Conservation (phyloP, 2,888 invertebrate species). For the Drosophila kokeensis region DNA sequence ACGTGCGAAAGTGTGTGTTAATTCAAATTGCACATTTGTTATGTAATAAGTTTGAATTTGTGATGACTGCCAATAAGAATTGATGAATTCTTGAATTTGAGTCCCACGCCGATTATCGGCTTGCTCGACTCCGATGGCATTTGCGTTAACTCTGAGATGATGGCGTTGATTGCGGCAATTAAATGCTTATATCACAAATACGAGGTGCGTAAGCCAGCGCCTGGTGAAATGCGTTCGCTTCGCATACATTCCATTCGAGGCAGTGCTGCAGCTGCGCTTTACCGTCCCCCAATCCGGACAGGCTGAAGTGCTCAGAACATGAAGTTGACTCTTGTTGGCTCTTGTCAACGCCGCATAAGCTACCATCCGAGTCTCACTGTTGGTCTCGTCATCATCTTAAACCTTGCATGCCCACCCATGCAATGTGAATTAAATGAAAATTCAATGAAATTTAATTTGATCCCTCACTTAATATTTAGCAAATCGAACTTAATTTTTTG, state of each 20-base stretch:
- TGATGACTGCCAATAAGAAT: no score
- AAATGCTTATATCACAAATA: conserved; percentile 38
- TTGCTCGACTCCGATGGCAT: no score
- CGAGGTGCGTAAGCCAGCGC: not conserved
- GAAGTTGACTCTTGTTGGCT: conserved; percentile 1
- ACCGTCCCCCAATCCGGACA: not conserved
- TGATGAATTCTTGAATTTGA: not conserved
- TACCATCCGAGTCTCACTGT: conserved; percentile 31
- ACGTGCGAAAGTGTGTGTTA: no score
- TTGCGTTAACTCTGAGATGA: conserved; percentile 7
- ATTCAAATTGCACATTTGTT: no score
- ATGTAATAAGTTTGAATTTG: no score
- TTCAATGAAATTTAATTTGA: not conserved
- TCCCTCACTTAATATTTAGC: not conserved
- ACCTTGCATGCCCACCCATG: conserved; percentile 22
- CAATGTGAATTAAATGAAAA: not conserved
- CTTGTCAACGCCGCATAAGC: conserved; percentile 17
- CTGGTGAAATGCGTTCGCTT: conserved; percentile 29
- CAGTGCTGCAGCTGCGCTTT: conserved; percentile 14
- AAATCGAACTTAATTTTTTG: not conserved
- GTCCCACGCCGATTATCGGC: no score
- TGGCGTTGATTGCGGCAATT: conserved; percentile 11
- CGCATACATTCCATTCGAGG: conserved; percentile 35
- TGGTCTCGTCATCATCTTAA: conserved; percentile 34
- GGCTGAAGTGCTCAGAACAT: conserved; percentile 23